Evolutionary conservation across 2,888 invertebrate species (phyloP), one percentile per base, ranked within the genome.

Genomic region (Tryphoninae sp.): DNA sequence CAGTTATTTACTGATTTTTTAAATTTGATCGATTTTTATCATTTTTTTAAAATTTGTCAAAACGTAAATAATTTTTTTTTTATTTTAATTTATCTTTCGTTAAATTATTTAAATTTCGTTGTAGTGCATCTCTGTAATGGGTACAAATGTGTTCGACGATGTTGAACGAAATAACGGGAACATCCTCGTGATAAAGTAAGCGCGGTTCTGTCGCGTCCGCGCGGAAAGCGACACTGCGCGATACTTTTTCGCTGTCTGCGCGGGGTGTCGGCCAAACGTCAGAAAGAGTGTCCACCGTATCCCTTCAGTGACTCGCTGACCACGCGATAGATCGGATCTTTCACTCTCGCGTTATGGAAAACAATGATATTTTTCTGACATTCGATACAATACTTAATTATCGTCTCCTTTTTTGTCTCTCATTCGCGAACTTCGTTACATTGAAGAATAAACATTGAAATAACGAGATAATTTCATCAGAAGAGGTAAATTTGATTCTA

Each of bases 221-320:
- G 82, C 82, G 77, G 64, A 77, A 82, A 76, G 58, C 61, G 67
- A 71, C 69, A 55, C 64, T 40, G 67, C 51, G 68, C 42, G 77
- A 69, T 45, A 79, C 49, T 72, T 61, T 51, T 40, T 68, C 49
- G n/a, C 65, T 22, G 42, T 45, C 19, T 23, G 67, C 11, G 67
- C 61, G 45, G n/a, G 22, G 40, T 40, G n/a, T 61, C 40, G 73
- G 13, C 42, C 55, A 59, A 33, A 73, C 76, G 65, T 74, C 73
- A 49, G 68, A 26, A 53, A 77, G 53, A 77, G 77, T 80, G 74
- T 80, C 59, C 64, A 77, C 80, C 19, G 62, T 80, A 42, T 73
- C 73, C 80, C 80, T 77, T 80, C 80, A 82, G 82, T 82, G 67
- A 73, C 80, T 64, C 73, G 68, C 76, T 69, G 82, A 82, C 82